Evolutionary conservation across 1,140 invertebrate genomes (phyloP), one percentile per base, ranked within the genome.

Genomic region (Nautilus pompilius): DNA sequence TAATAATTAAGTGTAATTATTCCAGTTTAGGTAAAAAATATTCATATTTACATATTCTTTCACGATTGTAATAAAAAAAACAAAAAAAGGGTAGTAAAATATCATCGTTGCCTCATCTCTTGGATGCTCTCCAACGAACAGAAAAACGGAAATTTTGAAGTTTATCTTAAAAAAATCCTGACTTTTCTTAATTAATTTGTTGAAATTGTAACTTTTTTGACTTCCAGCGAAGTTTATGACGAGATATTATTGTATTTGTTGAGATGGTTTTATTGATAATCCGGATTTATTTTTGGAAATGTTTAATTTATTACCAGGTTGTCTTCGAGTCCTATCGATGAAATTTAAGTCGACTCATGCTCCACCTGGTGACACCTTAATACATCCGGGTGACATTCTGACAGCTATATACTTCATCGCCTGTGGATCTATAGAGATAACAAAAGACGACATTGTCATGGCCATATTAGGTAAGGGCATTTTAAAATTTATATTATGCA

Each of bases 271-370:
- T 17, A 8, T 33, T 22, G 26, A 46, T 58, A 58, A 17, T 20
- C 30, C 41, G 30, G 56, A 30, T 51, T 45, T 48, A 15, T 62
- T 29, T 24, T 17, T 15, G n/a, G 3, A 33, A 22, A 17, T 64
- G 5, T 58, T 51, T 45, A 48, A 22, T 29, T 57, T 33, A 24
- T 53, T 66, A 67, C 13, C 62, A 79, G 78, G 77, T 26, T 80
- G 75, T 61, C 58, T 81, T 26, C 68, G 80, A 63, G 73, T 77
- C 24, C 67, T 82, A 45, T 76, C 78, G 26, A 70, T 79, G 53
- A 79, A 80, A 69, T 82, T 82, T 55, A 75, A 71, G 60, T 73
- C 80, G 41, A 80, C 80, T 10, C 80, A 82, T 67, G 80, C 80
- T 30, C 81, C 81, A 2, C 81, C 80, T 10, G 80, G 78, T 0